Evolutionary conservation across 2,113 vertebrate species (phyloP), one percentile per base, ranked within the genome.

Genomic region (Odocoileus hemionus): DNA sequence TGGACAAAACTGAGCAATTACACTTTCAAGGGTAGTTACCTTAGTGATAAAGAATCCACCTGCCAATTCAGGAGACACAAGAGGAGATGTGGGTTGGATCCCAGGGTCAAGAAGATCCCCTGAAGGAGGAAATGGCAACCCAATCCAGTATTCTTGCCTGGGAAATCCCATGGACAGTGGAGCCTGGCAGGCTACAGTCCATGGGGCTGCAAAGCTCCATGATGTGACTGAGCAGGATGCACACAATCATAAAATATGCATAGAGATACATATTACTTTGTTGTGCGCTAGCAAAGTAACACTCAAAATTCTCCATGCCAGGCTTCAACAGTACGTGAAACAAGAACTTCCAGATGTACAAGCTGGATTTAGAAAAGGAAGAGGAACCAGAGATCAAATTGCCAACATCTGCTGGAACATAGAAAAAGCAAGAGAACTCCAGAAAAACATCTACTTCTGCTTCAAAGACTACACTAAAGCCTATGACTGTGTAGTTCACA

Each of bases 221-320:
- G n/a, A 70, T 70, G n/a, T 70, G 67, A 70, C n/a, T 70, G 67
- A 70, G 67, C 67, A 70, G n/a, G n/a, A 70, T 39, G 67, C 67
- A 70, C 39, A 36, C 67, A 70, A 70, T 19, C 67, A 70, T 39
- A 39, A 23, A 70, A 70, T 23, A 23, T 39, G n/a, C n/a, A 39
- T 13, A 70, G 23, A 39, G 23, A 39, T 70, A 39, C 19, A 70
- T 36, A 39, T 70, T 70, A 70, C n/a, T 70, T 70, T 39, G 19
- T 2, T 70, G 10, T 5, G 1, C 3, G n/a, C 19, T 1, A 70
- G 67, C n/a, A 70, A 39, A 70, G n/a, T 3, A 70, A 70, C 0
- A 2, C n/a, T 70, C 67, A 70, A 70, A 70, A 70, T 70, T 70
- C 67, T 70, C 67, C 67, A 39, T 39, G 67, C 19, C 10, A 70